Evolutionary conservation across 2,113 vertebrate species (phyloP).

Genomic region (Grammomys surdaster): DNA sequence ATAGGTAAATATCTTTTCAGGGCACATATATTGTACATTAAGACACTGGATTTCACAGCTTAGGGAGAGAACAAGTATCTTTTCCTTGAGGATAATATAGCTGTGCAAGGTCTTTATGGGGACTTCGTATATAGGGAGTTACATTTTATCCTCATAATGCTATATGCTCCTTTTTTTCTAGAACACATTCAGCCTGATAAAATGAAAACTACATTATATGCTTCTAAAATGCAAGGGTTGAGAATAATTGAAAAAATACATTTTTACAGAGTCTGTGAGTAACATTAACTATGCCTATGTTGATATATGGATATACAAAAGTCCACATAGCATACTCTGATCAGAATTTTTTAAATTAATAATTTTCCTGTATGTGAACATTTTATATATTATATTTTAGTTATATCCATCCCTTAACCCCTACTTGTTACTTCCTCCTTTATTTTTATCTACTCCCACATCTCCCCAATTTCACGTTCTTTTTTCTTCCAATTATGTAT

Average conservation of each 20-base stretch:
- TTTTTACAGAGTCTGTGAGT: not conserved
- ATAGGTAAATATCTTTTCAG: not conserved
- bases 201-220: not conserved
- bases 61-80: not conserved
- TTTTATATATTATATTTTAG: not conserved
- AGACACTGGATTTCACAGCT: not conserved
- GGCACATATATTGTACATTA: not conserved
- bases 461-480: not conserved
- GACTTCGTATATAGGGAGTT: not conserved
- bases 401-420: not conserved
- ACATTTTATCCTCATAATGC: not conserved
- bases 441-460: not conserved
- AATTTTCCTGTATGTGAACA: not conserved
- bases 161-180: not conserved
- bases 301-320: not conserved
- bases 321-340: not conserved
- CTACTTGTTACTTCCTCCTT: not conserved
- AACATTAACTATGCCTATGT: not conserved
- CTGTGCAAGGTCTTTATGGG: not conserved
- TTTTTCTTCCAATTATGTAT: not conserved
- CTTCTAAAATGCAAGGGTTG: not conserved
- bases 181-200: not conserved
- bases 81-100: not conserved
- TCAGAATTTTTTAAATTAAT: not conserved
- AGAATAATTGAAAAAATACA: not conserved